These are phyloP conservation scores for Brachionus sp. DNA, from an alignment of 1,140 invertebrate genomes.

Conservation along the genomic window DNA sequence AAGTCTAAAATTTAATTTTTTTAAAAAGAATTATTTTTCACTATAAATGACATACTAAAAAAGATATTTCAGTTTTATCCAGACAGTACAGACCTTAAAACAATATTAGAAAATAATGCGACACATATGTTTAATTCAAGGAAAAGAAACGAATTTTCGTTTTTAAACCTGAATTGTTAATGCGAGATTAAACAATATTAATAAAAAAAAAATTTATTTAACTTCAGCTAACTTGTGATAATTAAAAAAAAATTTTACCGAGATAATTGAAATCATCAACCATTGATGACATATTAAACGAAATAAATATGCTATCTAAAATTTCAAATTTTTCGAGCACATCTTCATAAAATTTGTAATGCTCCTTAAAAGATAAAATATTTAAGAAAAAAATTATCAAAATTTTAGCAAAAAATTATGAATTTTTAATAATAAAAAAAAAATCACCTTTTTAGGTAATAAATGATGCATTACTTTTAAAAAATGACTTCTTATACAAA, in stretches of 20 bases:
- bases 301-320: background rate
- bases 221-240: background rate
- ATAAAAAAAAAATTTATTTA: too few species aligned
- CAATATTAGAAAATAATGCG: too few species aligned
- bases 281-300: conserved; percentile 12
- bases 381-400: background rate
- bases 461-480: background rate
- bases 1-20: too few species aligned
- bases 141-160: too few species aligned
- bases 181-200: too few species aligned
- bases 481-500: conserved; percentile 4
- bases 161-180: too few species aligned
- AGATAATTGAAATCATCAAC: background rate
- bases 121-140: too few species aligned
- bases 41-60: too few species aligned
- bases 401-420: background rate
- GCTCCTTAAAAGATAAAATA: background rate
- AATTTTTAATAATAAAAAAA: background rate
- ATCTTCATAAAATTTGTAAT: background rate
- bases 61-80: too few species aligned
- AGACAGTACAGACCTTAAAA: too few species aligned
- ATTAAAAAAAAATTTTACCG: background rate
- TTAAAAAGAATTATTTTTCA: too few species aligned
- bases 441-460: background rate
- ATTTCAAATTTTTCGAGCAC: conserved; percentile 1